Base-by-base conservation (phyloP, 2,888 invertebrate genomes). In the Sclerodermus sp. region DNA sequence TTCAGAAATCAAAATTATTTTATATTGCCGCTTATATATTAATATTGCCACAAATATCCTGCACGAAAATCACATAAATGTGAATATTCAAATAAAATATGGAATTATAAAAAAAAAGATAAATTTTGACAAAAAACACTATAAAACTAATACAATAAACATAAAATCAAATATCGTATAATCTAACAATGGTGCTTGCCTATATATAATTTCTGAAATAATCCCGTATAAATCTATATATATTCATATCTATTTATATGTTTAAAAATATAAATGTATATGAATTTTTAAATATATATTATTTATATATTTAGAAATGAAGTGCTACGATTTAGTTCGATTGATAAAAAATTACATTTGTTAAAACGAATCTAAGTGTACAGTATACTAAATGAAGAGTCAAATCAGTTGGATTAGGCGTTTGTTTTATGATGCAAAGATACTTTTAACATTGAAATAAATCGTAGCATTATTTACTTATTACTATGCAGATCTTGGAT, bases 31-130 rank as follows among this genome's bases (percentile, higher is more conserved):
- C 58, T 60, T 62, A 58, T 56, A 65, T 45, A 63, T 60, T 62
- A 67, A 68, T 69, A 73, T 74, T 74, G 70, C 69, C 73, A 74
- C 71, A 62, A 61, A n/a, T 70, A 74, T 73, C 67, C 70, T 73
- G 70, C 73, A 66, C 64, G 58, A 57, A 61, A 48, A 47, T 55
- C 64, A 65, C 52, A 49, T 57, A 55, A 62, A 59, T 62, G 66
- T 66, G 58, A 66, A 66, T 62, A 45, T 66, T 67, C 58, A 63
- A 62, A 72, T 73, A 70, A 71, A 67, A 68, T 70, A 68, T 54
- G 53, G 53, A 58, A 60, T 57, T 58, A 55, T 49, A 52, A 43
- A 59, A 53, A 53, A 55, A 53, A 53, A 43, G 51, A 62, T 64
- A 58, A 60, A 64, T 64, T 59, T 57, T 40, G 54, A 58, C 56